Conservation (phyloP, 92 coral and sea anemone genomes). For the Phenganax subtilis region DNA sequence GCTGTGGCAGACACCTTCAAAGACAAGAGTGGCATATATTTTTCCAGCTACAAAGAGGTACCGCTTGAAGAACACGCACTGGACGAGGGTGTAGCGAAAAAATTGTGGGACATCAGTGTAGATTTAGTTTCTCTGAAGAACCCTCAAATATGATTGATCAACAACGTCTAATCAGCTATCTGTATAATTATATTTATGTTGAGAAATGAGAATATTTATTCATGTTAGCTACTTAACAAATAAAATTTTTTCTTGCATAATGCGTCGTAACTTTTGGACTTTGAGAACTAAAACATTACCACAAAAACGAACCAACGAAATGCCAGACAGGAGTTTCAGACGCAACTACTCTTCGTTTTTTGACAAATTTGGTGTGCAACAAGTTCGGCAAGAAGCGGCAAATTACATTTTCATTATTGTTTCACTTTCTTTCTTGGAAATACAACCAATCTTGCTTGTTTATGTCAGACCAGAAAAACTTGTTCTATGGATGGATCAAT, state of each 20-base stretch:
- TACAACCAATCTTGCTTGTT: neutral
- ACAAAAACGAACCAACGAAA: too few relatives aligned
- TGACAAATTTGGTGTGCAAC: neutral
- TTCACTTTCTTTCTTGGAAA: neutral
- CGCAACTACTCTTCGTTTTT: too few relatives aligned
- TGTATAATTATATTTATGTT: neutral
- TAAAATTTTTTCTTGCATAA: too few relatives aligned
- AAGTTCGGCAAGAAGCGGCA: neutral
- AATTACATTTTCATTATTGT: neutral
- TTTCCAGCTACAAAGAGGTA: constrained; percentile 53
- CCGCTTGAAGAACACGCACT: constrained; percentile 46
- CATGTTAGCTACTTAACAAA: neutral
- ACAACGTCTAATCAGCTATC: neutral
- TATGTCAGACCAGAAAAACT: neutral
- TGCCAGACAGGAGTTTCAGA: too few relatives aligned
- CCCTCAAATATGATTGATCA: constrained; percentile 8
- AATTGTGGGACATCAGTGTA: constrained; percentile 75
- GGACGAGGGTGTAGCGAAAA: constrained; percentile 73
- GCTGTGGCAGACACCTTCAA: constrained; percentile 72
- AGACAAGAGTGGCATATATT: constrained; percentile 68
- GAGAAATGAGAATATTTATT: neutral
- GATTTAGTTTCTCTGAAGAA: constrained; percentile 49
- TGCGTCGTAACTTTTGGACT: too few relatives aligned
- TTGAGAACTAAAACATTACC: too few relatives aligned
- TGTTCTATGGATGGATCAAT: neutral